Evolutionary conservation across 2,113 vertebrate genomes (phyloP), one percentile per base, ranked within the genome.

Genomic region (Nibea coibor): DNA sequence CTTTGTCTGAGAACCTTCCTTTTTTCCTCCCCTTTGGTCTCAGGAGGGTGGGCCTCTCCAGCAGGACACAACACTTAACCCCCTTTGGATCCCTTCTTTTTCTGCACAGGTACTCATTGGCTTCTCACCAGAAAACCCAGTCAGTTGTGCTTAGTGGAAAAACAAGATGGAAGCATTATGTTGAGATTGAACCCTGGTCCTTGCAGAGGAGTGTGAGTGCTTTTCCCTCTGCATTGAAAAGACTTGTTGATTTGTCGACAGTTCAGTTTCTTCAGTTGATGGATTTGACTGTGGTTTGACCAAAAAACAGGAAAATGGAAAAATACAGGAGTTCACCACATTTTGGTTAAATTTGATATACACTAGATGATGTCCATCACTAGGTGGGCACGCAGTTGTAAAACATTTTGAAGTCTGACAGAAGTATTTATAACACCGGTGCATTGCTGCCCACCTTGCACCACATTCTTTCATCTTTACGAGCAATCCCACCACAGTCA

Each of bases 381-480:
- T 10, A 31, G 26, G 24, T 59, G 28, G 53, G 56, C n/a, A 17
- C 7, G 2, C 24, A 19, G 35, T 31, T 43, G 31, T 31, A 31
- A 58, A 59, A 66, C 10, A 47, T 69, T 47, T 51, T 16, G 17
- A 56, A 47, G 28, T 57, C 10, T 61, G 35, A 67, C 59, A 58
- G 35, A 47, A 10, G 26, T 31, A 62, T 53, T 31, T 28, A 19
- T 31, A 56, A 6, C 22, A 10, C 28, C 28, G 5, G 17, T 15
- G 24, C 31, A 19, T 4, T 26, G 16, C 58, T 71, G 17, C 26
- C 31, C 20, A 72, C 50, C 35, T 70, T 65, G 39, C 42, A 80
- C 66, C 63, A 56, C 5, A 26, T 65, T 58, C 73, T 86, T 90
- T 87, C 39, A 86, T 76, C 82, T 75, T 80, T 72, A 65, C 70